Base-by-base conservation (phyloP, 2,888 invertebrate genomes). In the Oxycera nigricornis region DNA sequence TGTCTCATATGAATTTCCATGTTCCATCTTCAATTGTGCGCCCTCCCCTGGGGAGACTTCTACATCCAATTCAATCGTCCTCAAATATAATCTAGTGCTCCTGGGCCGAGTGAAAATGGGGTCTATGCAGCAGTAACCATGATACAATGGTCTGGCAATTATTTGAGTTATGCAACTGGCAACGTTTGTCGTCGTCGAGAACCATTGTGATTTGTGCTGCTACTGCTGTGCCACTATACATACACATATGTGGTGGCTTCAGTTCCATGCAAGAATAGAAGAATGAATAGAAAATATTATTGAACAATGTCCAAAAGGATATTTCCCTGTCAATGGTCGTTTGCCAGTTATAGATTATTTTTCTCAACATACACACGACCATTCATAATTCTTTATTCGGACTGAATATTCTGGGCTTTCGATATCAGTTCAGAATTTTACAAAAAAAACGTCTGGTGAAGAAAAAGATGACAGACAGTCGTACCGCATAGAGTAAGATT, bases 401-500 rank as follows among this genome's bases (percentile, higher is more conserved):
- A 17, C 28, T 31, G 31, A 28, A 59, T 30, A 61, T 61, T 61
- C 31, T 31, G 17, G n/a, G 59, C 22, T 39, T 65, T 65, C 41
- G 24, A 65, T 65, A 65, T 65, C 65, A 65, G 14, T 17, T 17
- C 39, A 24, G 55, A n/a, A 46, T 46, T 46, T 17, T n/a, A 59
- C n/a, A 24, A 6, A 31, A 31, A 35, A 61, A 35, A 31, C 31
- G 61, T 20, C 28, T 11, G 20, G 4, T n/a, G 61, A 61, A 41
- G 24, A 65, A 65, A 65, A 65, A 39, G 20, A 22, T 65, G 65
- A 65, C 41, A 41, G 22, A 65, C 65, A 41, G 39, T 65, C 39
- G 39, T 65, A 14, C n/a, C 55, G 70, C 52, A 70, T 70, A 52
- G 24, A 50, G 24, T 70, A 70, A 70, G 52, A 52, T 70, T 70